Evolutionary conservation across 2,797 vertebrate species (phyloP), one percentile per base, ranked within the genome.

Genomic region (Gouania willdenowi): DNA sequence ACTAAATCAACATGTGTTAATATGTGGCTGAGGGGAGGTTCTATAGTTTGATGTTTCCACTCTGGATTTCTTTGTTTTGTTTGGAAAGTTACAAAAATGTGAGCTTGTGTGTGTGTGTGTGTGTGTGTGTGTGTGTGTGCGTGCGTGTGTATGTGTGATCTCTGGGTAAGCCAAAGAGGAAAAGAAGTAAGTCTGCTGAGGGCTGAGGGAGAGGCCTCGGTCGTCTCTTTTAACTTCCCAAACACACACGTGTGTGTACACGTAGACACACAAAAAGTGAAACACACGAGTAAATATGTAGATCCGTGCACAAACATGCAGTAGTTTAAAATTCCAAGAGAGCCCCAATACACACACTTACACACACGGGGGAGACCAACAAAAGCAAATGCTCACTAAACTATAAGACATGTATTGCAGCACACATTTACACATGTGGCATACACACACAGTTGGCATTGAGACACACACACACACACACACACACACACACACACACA

Each of bases 101-200:
- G 19, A 20, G 19, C 6, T 19, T 20, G 19, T 20, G 19, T 20
- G 18, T 50, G 54, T 35, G 33, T 44, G 33, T 46, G 13, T 43
- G 29, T 40, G 26, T 43, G 25, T 37, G 18, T 19, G 18, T 19
- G 18, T 22, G 20, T 22, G 20, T 32, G 26, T 42, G 37, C 60
- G 58, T 66, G 52, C 58, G 41, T 28, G 39, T 54, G 55, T 52
- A 61, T 35, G 24, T 54, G 48, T 77, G 71, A 81, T 77, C 82
- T 82, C 76, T 63, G 38, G 66, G 74, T 73, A 75, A 74, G 35
- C 48, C 43, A 82, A 65, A 75, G 48, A 68, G 60, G 77, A 75
- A 79, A 71, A 56, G 57, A 79, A 82, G 61, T 79, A 55, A 43
- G 81, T 78, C 78, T 80, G 59, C 33, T 39, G 76, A 76, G 71